Evolutionary conservation across 92 coral and sea anemone species (phyloP).

Genomic region (Heliopora coerulea): DNA sequence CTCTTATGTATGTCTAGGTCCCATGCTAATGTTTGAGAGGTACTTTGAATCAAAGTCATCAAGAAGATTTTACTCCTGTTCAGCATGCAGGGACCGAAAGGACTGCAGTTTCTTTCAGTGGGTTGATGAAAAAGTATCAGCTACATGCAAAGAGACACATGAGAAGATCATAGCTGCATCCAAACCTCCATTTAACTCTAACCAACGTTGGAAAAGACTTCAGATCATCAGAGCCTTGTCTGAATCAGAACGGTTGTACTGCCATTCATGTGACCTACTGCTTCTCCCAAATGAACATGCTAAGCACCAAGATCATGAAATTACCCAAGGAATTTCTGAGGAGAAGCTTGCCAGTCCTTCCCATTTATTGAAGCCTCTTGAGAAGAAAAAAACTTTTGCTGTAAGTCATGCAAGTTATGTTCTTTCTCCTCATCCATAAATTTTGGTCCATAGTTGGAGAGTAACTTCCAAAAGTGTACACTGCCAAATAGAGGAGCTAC

Average conservation of each 20-base stretch:
- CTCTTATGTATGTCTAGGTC: no score
- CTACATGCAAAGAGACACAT: constrained; percentile 66
- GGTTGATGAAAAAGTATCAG: constrained; percentile 83
- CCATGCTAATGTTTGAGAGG: constrained; percentile 96
- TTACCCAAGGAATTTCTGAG: constrained; percentile 38
- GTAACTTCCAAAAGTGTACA: no score
- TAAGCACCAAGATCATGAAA: constrained; percentile 60
- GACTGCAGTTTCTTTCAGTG: constrained; percentile 91
- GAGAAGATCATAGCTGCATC: constrained; percentile 65
- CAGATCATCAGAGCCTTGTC: constrained; percentile 31
- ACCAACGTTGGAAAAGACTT: constrained; percentile 46
- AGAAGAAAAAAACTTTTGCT: constrained; percentile 85
- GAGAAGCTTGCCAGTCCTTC: constrained; percentile 69
- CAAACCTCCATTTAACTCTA: constrained; percentile 44
- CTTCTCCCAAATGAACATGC: constrained; percentile 44
- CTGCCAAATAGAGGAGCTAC: no score
- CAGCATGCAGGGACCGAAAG: constrained; percentile 90
- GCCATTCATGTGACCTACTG: constrained; percentile 75
- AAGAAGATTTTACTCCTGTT: constrained; percentile 82
- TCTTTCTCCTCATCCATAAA: not conserved
- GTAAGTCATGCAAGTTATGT: constrained; percentile 38
- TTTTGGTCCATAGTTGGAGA: no score
- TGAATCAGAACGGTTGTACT: constrained; percentile 53
- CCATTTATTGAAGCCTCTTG: constrained; percentile 70
- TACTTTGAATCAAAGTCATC: constrained; percentile 75